Conservation (phyloP, 1,140 invertebrate genomes). For the Achroia grisella region DNA sequence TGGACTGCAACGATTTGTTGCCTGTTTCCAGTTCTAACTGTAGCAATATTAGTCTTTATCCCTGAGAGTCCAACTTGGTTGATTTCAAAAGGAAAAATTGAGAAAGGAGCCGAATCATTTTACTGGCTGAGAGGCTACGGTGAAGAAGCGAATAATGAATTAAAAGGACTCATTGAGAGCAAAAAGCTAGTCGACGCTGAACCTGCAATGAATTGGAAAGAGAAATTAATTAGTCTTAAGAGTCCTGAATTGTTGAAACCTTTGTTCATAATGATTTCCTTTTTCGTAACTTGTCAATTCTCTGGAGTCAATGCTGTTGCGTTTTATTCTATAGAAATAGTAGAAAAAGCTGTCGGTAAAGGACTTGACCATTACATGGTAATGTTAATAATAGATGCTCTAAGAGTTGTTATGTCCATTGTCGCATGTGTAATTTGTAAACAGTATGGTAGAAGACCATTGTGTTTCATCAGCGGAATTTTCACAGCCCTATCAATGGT, state of each 20-base stretch:
- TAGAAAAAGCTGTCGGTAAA: slow-evolving; percentile 71
- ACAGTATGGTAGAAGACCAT: slow-evolving; percentile 73
- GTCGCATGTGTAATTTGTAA: slow-evolving; percentile 76
- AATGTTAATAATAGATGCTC: slow-evolving; percentile 79
- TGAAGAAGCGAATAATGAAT: slow-evolving; percentile 63
- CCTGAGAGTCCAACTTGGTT: slow-evolving; percentile 85
- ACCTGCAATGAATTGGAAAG: slow-evolving; percentile 38
- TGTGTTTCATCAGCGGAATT: slow-evolving; percentile 75
- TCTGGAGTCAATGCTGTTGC: slow-evolving; percentile 80
- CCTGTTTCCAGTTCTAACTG: slow-evolving; percentile 67
- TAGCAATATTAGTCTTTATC: slow-evolving; percentile 66
- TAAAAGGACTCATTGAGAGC: slow-evolving; percentile 64
- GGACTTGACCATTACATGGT: slow-evolving; percentile 75
- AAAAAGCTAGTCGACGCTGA: slow-evolving; percentile 45
- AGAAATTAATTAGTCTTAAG: slow-evolving; percentile 45
- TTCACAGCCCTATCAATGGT: slow-evolving; percentile 73
- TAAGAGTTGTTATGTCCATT: slow-evolving; percentile 77
- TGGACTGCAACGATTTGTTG: slow-evolving; percentile 73
- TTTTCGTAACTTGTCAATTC: slow-evolving; percentile 78
- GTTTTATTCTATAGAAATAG: slow-evolving; percentile 82
- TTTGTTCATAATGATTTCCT: slow-evolving; percentile 75
- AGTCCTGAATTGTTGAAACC: slow-evolving; percentile 74
- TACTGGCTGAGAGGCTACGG: slow-evolving; percentile 71
- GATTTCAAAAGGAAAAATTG: slow-evolving; percentile 69
- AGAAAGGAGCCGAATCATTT: slow-evolving; percentile 71